phyloP scores from a whole-genome alignment of 2,888 invertebrate species.

The Dasypogon diadema region DNA sequence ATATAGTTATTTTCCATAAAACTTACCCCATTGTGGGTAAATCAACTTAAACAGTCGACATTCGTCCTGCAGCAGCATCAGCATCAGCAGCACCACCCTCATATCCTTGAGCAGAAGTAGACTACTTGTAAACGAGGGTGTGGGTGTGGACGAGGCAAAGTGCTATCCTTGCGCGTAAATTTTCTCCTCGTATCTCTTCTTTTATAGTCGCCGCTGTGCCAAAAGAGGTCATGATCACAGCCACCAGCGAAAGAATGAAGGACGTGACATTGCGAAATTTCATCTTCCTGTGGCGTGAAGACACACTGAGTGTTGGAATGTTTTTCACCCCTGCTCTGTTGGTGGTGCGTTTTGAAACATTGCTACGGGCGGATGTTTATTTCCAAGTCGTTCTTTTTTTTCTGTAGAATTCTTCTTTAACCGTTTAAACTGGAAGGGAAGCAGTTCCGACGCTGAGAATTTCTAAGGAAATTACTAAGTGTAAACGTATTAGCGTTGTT shows the following conservation, averaged over 20 bases:
- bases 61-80: neutral
- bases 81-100: neutral
- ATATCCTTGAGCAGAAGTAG: no score
- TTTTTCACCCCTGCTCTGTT: neutral
- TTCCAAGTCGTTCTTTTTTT: no score
- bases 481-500: conserved; percentile 35
- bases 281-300: neutral
- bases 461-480: conserved; percentile 28
- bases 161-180: neutral
- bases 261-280: conserved; percentile 28
- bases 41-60: conserved; percentile 25
- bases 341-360: neutral
- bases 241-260: conserved; percentile 18
- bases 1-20: conserved; percentile 9
- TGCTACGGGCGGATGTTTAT: neutral
- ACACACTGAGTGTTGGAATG: neutral
- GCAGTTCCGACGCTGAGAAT: neutral
- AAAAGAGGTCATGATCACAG: conserved; percentile 39
- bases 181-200: neutral
- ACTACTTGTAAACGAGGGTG: no score
- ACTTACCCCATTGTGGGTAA: neutral
- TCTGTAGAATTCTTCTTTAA: neutral
- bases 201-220: no score
- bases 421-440: neutral
- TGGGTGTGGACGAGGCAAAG: no score